Conservation (phyloP, 2,888 invertebrate genomes). For the Philonicus albiceps region DNA sequence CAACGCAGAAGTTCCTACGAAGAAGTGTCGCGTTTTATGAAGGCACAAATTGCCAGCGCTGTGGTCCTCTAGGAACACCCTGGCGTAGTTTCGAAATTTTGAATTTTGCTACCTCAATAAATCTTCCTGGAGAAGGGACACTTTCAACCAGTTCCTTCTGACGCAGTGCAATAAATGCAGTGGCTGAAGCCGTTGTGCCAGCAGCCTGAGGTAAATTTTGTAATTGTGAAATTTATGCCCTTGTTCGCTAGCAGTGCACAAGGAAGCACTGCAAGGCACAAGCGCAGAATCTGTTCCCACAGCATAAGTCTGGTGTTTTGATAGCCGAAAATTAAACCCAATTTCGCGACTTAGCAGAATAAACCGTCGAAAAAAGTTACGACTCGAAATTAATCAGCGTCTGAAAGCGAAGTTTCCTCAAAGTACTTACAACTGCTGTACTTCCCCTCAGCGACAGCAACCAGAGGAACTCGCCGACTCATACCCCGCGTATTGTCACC, state of each 20-base stretch:
- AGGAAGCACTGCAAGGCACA: not conserved
- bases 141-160: constrained; percentile 22
- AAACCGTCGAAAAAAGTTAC: constrained; percentile 16
- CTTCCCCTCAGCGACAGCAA: not conserved
- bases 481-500: not conserved
- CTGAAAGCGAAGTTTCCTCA: not conserved
- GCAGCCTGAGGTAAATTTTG: not conserved
- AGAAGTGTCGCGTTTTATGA: constrained; percentile 27
- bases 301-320: not conserved
- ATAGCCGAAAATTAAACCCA: constrained; percentile 12
- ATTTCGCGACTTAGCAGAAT: constrained; percentile 6
- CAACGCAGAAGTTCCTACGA: constrained; percentile 5
- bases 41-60: constrained; percentile 10
- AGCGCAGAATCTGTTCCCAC: not conserved
- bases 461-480: not conserved
- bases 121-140: constrained; percentile 14
- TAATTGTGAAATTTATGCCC: constrained; percentile 20
- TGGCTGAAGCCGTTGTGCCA: not conserved
- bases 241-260: not conserved
- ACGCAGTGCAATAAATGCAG: constrained; percentile 31
- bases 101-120: constrained; percentile 23
- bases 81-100: not conserved
- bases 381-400: constrained; percentile 28
- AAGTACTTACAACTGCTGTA: constrained; percentile 9
- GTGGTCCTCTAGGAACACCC: not conserved